phyloP scores from a whole-genome alignment of 2,113 vertebrate species.

The Microtus richardsoni region DNA sequence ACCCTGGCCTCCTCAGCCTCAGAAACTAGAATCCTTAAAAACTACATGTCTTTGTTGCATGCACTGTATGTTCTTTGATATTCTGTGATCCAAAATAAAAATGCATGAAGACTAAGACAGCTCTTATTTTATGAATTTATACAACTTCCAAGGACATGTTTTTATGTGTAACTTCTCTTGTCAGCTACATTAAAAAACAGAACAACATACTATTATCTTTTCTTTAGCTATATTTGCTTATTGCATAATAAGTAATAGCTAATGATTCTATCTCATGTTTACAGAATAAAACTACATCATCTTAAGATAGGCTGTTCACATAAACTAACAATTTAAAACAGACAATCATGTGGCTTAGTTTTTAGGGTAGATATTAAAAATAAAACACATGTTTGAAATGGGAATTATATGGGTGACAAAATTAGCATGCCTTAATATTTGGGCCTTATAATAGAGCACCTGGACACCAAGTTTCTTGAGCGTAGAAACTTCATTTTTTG shows the following conservation, averaged over 20 bases:
- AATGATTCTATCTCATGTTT: background rate
- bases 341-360: constrained; percentile 16
- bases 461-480: background rate
- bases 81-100: background rate
- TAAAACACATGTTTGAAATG: constrained; percentile 28
- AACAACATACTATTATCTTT: background rate
- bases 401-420: constrained; percentile 43
- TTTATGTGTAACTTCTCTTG: background rate
- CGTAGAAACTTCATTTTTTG: background rate
- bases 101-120: background rate
- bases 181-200: constrained; percentile 7
- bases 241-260: constrained; percentile 3
- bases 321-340: constrained; percentile 51
- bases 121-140: background rate
- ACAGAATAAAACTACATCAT: background rate
- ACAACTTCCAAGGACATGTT: background rate
- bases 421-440: constrained; percentile 22
- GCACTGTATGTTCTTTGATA: background rate
- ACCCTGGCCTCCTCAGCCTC: too few species aligned
- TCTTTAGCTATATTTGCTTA: constrained; percentile 3
- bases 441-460: constrained; percentile 38
- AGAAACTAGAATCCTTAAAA: background rate
- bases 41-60: background rate
- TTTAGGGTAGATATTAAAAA: constrained; percentile 22
- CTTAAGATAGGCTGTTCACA: background rate